A percentile compares a stretch with the other conserved stretches of the same genome.
phyloP scores from a whole-genome alignment of 2,797 vertebrate genomes.

The Balearica regulorum region DNA sequence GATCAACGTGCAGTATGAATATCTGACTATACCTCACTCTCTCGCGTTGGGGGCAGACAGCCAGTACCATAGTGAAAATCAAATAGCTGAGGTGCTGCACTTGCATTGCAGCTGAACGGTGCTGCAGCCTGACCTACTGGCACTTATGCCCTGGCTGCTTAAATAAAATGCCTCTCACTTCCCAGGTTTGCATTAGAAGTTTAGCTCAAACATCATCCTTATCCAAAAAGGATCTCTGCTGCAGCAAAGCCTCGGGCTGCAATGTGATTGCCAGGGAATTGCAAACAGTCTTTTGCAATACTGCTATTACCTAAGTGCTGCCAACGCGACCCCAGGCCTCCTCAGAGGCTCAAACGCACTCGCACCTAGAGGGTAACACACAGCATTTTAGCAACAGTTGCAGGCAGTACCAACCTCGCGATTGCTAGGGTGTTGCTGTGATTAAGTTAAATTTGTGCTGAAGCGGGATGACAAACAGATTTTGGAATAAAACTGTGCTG shows the following conservation, averaged over 20 bases:
- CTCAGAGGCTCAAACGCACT: background rate
- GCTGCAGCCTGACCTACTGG: background rate
- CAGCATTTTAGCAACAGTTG: background rate
- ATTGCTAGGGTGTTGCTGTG: background rate
- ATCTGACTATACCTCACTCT: background rate
- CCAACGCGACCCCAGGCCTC: background rate
- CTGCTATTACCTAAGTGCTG: background rate
- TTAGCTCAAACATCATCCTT: background rate
- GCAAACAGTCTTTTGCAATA: background rate
- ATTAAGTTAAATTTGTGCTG: background rate
- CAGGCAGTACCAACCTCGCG: background rate
- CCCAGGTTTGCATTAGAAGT: background rate
- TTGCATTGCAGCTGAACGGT: background rate
- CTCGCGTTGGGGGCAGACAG: fast-evolving
- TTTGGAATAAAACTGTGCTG: background rate
- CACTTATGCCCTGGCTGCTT: background rate
- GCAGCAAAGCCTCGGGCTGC: background rate
- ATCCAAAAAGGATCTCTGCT: background rate
- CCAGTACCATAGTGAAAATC: background rate
- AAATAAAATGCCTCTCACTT: background rate
- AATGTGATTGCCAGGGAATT: background rate
- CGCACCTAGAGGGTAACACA: background rate
- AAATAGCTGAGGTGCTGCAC: background rate
- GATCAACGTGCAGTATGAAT: background rate
- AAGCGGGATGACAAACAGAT: background rate